These are phyloP conservation scores for Drosophila micromelanica DNA, from an alignment of 1,140 invertebrate genomes.

Conservation along the genomic window DNA sequence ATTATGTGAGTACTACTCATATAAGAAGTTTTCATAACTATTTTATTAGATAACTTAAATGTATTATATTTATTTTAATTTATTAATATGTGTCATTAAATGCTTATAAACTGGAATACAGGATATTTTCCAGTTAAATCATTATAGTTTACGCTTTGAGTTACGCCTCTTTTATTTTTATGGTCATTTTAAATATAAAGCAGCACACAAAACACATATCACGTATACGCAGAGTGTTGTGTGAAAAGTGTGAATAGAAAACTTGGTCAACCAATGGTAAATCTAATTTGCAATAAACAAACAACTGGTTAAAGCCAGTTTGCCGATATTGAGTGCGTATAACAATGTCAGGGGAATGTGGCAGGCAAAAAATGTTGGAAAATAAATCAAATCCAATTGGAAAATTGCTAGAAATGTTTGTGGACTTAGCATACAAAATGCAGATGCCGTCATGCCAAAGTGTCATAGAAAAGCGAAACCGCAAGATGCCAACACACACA, in stretches of 20 bases:
- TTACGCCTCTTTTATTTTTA: background rate
- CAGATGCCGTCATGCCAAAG: conserved; percentile 44
- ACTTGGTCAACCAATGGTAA: conserved; percentile 7
- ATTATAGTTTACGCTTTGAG: background rate
- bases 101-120: too few relatives aligned
- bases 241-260: background rate
- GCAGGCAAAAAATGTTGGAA: conserved; percentile 32
- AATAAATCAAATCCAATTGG: conserved; percentile 52
- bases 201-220: background rate
- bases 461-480: conserved; percentile 33
- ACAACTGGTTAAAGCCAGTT: conserved; percentile 19
- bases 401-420: conserved; percentile 46
- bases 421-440: conserved; percentile 34
- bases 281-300: conserved; percentile 39
- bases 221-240: background rate
- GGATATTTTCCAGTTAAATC: too few relatives aligned
- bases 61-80: too few relatives aligned
- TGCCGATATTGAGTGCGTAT: conserved; percentile 7
- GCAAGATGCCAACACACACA: conserved; percentile 9
- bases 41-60: too few relatives aligned
- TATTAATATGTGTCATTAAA: too few relatives aligned
- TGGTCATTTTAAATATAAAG: background rate
- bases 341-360: conserved; percentile 28
- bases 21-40: too few relatives aligned
- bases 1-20: too few relatives aligned